These are phyloP conservation scores for Autographa gamma DNA, from an alignment of 2,888 invertebrate genomes.

Conservation along the genomic window DNA sequence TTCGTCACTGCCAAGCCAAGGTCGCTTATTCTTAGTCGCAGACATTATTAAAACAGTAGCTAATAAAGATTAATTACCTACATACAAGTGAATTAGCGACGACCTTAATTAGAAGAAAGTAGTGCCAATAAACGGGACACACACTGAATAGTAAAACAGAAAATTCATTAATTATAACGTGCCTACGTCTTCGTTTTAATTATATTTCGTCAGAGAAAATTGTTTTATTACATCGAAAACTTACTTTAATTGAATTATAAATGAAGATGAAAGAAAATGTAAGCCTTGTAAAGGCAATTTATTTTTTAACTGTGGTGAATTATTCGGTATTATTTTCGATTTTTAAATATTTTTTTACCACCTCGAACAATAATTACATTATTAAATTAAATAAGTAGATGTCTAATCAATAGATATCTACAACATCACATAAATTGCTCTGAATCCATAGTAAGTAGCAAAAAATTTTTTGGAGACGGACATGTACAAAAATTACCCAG, in stretches of 20 bases:
- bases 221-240: neutral
- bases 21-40: neutral
- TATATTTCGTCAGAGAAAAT: neutral
- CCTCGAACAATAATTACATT: too few relatives aligned
- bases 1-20: constrained; percentile 1
- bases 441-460: too few relatives aligned
- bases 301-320: too few relatives aligned
- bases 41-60: constrained; percentile 4
- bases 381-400: too few relatives aligned
- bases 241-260: neutral
- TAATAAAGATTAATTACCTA: constrained; percentile 3
- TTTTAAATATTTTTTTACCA: too few relatives aligned
- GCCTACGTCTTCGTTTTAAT: neutral
- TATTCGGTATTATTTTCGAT: too few relatives aligned
- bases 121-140: neutral
- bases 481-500: too few relatives aligned
- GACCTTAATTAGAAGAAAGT: constrained; percentile 16
- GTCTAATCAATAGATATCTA: too few relatives aligned
- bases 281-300: too few relatives aligned
- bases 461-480: too few relatives aligned
- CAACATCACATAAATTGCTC: too few relatives aligned
- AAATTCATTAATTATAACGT: constrained; percentile 5
- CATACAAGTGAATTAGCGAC: constrained; percentile 6
- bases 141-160: constrained; percentile 8
- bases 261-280: too few relatives aligned